Base-by-base conservation (phyloP, 1,140 invertebrate species). In the Brevipalpus yothersi region DNA sequence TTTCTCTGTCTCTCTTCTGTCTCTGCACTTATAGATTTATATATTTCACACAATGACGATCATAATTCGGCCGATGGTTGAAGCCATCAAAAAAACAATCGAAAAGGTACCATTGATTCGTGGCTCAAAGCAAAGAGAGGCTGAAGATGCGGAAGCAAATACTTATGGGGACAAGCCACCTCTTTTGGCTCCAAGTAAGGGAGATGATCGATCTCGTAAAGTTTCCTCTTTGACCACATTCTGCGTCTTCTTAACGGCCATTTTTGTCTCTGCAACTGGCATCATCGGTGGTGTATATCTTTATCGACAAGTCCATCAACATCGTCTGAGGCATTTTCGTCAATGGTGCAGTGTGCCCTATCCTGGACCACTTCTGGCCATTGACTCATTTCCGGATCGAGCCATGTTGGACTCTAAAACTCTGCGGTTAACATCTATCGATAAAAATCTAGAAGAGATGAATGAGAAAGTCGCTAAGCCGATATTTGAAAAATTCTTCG, bases 201-300 rank as follows among this genome's bases (percentile, higher is more conserved):
- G 5, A 31, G 31, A 31, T 31, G 31, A 31, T 45, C 10, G 76
- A 60, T 72, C 75, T 45, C 72, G 70, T 57, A 72, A 76, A 53
- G 75, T 77, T 41, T 78, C 73, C 63, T 75, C 76, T 19, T 74
- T 77, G 58, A 81, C 80, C 49, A 80, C 79, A 19, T 71, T 82
- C 23, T 79, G 81, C 65, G 70, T 87, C n/a, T 76, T 82, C 58
- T 69, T 87, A 21, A 78, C 79, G 31, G 79, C 82, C 1, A 65
- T 86, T 1, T 67, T 82, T 41, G 79, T 86, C 2, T 78, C 86
- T 66, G 76, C 81, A 53, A 76, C 82, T 65, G 83, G 83, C 8
- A 78, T 87, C 41, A 75, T 83, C 56, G 79, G 80, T 31, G 84
- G 84, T 15, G 74, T 82, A 47, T 81, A 81, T 65, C 72, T 89